These are phyloP conservation scores for Cryptophagus acutangulus DNA, from an alignment of 2,888 invertebrate genomes.

Conservation along the genomic window DNA sequence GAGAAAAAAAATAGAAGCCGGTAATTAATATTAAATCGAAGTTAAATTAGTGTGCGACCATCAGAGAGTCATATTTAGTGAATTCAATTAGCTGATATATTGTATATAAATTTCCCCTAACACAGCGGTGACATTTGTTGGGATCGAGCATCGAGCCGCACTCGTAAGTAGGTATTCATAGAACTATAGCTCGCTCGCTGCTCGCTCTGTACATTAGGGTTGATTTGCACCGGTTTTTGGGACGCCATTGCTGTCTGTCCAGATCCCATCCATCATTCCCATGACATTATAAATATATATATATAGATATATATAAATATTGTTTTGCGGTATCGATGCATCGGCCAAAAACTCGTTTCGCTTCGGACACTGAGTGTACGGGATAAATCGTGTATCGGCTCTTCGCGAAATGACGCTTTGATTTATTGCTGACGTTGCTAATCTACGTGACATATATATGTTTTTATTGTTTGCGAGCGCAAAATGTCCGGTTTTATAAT, in stretches of 20 bases:
- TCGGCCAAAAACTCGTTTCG: constrained; percentile 26
- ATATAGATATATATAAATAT: constrained; percentile 38
- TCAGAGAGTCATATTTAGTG: constrained; percentile 41
- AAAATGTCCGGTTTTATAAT: constrained; percentile 48
- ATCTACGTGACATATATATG: constrained; percentile 50
- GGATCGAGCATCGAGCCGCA: constrained; percentile 14
- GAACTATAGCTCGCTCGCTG: no score
- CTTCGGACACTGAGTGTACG: no score
- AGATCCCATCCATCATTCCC: constrained; percentile 44
- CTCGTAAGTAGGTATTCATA: background rate
- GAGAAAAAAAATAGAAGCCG: background rate
- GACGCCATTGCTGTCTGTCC: constrained; percentile 41
- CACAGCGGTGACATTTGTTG: constrained; percentile 40
- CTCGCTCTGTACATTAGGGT: no score
- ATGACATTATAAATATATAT: constrained; percentile 47
- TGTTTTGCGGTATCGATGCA: constrained; percentile 47
- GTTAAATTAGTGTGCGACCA: constrained; percentile 37
- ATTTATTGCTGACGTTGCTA: constrained; percentile 50
- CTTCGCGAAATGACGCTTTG: constrained; percentile 48
- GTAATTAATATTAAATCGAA: constrained; percentile 35
- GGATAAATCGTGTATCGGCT: constrained; percentile 25
- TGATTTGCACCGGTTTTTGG: constrained; percentile 6
- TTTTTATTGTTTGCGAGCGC: constrained; percentile 49
- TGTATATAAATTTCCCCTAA: constrained; percentile 42
- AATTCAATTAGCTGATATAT: constrained; percentile 45